These are phyloP conservation scores for Cliona cf. orientalis DNA, from an alignment of 37 sponge, comb jelly and placozoan species.

Conservation along the genomic window DNA sequence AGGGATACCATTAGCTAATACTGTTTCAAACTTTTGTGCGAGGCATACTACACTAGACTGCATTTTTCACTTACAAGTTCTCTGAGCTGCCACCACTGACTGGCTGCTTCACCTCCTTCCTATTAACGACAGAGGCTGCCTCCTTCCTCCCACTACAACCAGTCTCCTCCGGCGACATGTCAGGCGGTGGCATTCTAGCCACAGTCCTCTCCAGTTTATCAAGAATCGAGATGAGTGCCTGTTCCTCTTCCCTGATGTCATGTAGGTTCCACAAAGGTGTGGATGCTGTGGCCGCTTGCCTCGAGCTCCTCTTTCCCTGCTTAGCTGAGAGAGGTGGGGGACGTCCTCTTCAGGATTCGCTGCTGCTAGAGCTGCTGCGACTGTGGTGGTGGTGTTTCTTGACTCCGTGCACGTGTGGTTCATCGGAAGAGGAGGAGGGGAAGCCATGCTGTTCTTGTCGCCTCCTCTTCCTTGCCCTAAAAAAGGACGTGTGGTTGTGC, in stretches of 20 bases:
- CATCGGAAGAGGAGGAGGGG: conserved; percentile 52
- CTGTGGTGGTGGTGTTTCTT: no score
- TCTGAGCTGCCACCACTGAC: no score
- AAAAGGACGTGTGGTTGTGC: conserved; percentile 20
- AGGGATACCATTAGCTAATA: no score
- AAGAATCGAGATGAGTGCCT: conserved; percentile 23
- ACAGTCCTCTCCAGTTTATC: conserved; percentile 19
- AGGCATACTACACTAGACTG: no score
- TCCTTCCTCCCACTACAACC: not conserved
- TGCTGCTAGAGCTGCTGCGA: no score
- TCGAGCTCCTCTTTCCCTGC: not conserved
- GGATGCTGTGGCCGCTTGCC: no score
- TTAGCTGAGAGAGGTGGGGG: conserved; percentile 23
- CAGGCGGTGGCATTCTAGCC: not conserved
- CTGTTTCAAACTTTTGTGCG: no score
- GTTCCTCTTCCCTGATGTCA: conserved; percentile 16
- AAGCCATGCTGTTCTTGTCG: not conserved
- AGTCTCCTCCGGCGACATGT: not conserved
- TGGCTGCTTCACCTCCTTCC: not conserved
- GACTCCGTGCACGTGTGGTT: no score
- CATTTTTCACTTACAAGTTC: no score
- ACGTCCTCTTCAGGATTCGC: not conserved
- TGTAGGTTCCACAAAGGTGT: no score
- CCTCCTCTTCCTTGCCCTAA: conserved; percentile 73
- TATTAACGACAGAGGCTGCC: not conserved